Percentiles rank a stretch among this genome's conserved stretches.
Evolutionary conservation across 2,888 invertebrate species (phyloP).

Genomic region (Euclidia mi): DNA sequence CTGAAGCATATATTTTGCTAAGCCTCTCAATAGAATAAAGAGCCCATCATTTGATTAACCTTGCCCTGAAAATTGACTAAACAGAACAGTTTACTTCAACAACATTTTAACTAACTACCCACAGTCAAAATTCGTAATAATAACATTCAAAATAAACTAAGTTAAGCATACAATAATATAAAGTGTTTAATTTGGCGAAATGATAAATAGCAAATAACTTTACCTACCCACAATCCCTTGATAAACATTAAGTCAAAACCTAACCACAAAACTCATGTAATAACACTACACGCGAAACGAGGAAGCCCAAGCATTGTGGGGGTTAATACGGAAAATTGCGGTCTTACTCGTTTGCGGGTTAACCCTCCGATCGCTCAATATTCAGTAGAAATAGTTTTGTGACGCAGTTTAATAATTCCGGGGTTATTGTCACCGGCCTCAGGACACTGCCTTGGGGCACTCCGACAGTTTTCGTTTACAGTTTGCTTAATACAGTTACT

Average conservation of each 20-base stretch:
- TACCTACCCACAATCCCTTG: neutral
- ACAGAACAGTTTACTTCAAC: no score
- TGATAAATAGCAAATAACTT: conserved; percentile 1
- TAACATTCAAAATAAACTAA: neutral
- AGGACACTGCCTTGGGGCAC: conserved; percentile 11
- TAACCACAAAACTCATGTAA: conserved; percentile 14
- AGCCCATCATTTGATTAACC: no score
- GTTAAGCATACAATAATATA: neutral
- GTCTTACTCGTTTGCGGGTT: conserved; percentile 12
- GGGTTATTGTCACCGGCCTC: conserved; percentile 13
- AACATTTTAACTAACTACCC: no score
- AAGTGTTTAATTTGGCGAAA: neutral
- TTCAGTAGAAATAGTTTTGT: conserved; percentile 20
- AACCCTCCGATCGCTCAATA: conserved; percentile 22
- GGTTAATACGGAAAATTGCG: conserved; percentile 41
- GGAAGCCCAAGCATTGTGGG: conserved; percentile 32
- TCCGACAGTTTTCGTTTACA: conserved; percentile 5
- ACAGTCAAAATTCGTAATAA: no score
- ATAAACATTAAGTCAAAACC: conserved; percentile 14
- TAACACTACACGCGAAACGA: conserved; percentile 31
- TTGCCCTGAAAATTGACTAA: no score
- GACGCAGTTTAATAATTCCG: conserved; percentile 19
- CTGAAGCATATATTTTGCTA: no score
- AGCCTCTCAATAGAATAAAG: no score
- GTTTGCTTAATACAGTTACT: conserved; percentile 15